Evolutionary conservation across 2,888 invertebrate species (phyloP), one percentile per base, ranked within the genome.

Genomic region (Hipparchia semele): DNA sequence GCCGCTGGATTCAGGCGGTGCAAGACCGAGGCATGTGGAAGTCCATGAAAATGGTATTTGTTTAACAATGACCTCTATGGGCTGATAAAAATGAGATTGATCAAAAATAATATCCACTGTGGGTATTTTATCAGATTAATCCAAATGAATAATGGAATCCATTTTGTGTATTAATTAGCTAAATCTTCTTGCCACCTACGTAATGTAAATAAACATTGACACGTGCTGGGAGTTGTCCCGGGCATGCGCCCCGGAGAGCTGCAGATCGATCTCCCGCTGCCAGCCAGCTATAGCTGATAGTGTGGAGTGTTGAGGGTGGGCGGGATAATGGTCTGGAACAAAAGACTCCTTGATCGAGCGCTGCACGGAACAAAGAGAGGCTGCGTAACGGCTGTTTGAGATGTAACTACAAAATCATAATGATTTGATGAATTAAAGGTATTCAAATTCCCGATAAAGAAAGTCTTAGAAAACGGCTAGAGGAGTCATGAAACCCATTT

Each of bases 121-220:
- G 6, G 23, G 13, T 58, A 23, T 9, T 39, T 39, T 39, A 5
- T 39, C 2, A 7, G 33, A 59, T 33, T 59, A 4, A 59, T 59
- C 10, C 8, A 4, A 49, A 23, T 4, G 51, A 0, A 51, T 23
- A 23, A 45, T 51, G n/a, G 33, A 65, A 65, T 10, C 39, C 23
- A 65, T 65, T 46, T 6, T 2, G 13, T 12, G 5, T 56, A 39
- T 54, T 87, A 4, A 51, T 33, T 65, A 65, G 65, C 2, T 65
- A 23, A 65, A 33, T 65, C 58, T 13, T n/a, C 49, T 64, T 3
- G 53, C 51, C 65, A 23, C 65, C 65, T 84, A 83, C 80, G 80
- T 85, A 89, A 92, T 90, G 93, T 93, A 93, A 93, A 93, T 91
- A 93, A 93, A 93, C 92, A 93, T 85, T 89, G 90, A 87, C 93